phyloP scores from a whole-genome alignment of 2,113 vertebrate genomes.

The Percina caprodes region DNA sequence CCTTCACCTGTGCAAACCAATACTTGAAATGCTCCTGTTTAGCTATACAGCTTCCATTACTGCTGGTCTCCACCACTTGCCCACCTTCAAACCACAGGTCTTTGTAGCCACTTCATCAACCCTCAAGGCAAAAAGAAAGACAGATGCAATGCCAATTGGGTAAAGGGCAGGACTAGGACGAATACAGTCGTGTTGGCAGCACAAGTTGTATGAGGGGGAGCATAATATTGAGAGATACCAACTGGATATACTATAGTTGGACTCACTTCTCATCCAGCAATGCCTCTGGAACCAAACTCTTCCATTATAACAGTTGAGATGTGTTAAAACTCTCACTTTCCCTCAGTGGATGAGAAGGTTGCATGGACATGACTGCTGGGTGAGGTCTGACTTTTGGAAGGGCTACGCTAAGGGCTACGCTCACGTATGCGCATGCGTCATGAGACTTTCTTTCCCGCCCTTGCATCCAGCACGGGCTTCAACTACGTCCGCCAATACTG shows the following conservation, averaged over 20 bases:
- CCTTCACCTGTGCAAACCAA: neutral
- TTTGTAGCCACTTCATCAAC: neutral
- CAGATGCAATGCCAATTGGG: neutral
- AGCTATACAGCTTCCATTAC: neutral
- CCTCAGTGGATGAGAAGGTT: neutral
- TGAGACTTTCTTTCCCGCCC: no score
- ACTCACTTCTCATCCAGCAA: neutral
- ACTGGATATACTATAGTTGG: neutral
- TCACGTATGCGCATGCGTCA: no score
- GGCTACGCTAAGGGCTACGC: no score
- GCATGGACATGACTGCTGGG: neutral
- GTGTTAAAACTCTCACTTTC: neutral
- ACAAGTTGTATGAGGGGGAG: neutral
- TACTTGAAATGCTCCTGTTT: neutral
- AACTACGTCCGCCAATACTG: no score
- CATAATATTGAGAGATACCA: neutral
- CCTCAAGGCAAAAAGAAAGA: neutral
- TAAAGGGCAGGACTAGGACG: neutral
- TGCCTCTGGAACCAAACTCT: neutral
- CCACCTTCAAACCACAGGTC: neutral
- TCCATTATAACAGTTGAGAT: neutral
- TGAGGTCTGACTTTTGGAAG: neutral
- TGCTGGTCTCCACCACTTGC: conserved; percentile 14
- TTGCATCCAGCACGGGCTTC: no score
- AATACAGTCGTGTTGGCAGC: neutral